Evolutionary conservation across 2,888 invertebrate genomes (phyloP).

Genomic region (Drosophila borealis): DNA sequence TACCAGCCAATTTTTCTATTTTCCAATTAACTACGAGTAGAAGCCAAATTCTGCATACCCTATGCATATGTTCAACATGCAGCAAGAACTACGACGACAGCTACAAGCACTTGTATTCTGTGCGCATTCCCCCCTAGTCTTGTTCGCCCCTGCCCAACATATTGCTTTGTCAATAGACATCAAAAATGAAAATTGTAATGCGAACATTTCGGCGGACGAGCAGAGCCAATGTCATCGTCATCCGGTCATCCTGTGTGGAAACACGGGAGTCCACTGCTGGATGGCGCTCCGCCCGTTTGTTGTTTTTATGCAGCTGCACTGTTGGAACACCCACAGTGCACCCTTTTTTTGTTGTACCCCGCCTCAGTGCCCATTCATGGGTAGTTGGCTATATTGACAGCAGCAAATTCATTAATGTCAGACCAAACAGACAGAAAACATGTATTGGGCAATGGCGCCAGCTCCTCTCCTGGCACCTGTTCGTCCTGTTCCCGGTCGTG

Average conservation of each 20-base stretch:
- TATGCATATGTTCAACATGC: not conserved
- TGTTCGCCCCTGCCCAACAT: constrained; percentile 13
- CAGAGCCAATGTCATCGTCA: constrained; percentile 56
- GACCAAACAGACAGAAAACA: constrained; percentile 42
- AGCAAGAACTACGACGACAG: constrained; percentile 26
- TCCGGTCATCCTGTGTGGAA: constrained; percentile 47
- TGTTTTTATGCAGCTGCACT: constrained; percentile 61
- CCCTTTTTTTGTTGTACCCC: no score
- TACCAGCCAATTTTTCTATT: not conserved
- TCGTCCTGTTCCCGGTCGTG: constrained; percentile 1
- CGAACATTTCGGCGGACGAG: constrained; percentile 63
- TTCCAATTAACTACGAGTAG: not conserved
- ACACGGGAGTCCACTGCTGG: constrained; percentile 35
- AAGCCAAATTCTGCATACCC: constrained; percentile 1
- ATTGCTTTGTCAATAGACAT: constrained; percentile 71
- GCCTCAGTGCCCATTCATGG: constrained; percentile 7
- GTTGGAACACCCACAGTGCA: constrained; percentile 1
- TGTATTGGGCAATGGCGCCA: constrained; percentile 32
- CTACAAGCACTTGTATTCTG: constrained; percentile 25
- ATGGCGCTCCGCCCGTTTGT: constrained; percentile 62
- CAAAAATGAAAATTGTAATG: constrained; percentile 79
- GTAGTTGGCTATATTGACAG: constrained; percentile 73
- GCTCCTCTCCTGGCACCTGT: constrained; percentile 5
- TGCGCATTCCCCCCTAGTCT: constrained; percentile 8
- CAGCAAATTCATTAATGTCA: constrained; percentile 78